Percentiles rank a stretch among this genome's conserved stretches.
These are phyloP conservation scores for Carassius auratus DNA, from an alignment of 2,113 vertebrate genomes.

Conservation along the genomic window DNA sequence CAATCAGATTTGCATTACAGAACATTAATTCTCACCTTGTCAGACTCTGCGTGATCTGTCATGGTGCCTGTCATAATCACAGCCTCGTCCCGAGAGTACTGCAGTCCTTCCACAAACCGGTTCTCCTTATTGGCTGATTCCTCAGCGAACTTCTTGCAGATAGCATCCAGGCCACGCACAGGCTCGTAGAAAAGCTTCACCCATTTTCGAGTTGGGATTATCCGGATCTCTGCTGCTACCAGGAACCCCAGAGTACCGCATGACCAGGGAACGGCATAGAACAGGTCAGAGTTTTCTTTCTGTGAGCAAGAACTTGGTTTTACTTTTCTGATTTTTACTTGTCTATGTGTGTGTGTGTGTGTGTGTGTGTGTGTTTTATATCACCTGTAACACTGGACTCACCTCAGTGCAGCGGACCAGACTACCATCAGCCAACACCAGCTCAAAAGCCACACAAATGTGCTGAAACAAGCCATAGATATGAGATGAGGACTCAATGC, in stretches of 20 bases:
- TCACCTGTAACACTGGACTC: conserved; percentile 58
- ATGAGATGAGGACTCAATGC: conserved; percentile 96
- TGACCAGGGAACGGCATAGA: conserved; percentile 98
- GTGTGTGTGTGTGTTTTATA: neutral
- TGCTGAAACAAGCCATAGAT: conserved; percentile 96
- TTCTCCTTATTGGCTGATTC: conserved; percentile 87
- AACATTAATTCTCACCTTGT: conserved; percentile 77
- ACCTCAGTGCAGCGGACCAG: conserved; percentile 93
- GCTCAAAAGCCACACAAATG: conserved; percentile 91
- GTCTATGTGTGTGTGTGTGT: neutral
- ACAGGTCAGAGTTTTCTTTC: conserved; percentile 95
- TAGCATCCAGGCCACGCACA: conserved; percentile 84
- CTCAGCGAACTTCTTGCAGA: conserved; percentile 84
- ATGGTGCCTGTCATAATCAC: conserved; percentile 95
- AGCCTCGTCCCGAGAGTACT: conserved; percentile 87
- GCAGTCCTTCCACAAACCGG: conserved; percentile 91
- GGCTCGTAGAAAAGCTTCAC: conserved; percentile 86
- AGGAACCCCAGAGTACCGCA: conserved; percentile 98
- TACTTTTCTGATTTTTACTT: too few species aligned
- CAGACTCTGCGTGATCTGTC: conserved; percentile 84
- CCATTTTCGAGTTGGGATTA: conserved; percentile 89
- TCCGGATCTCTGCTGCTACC: conserved; percentile 95
- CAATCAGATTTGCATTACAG: neutral
- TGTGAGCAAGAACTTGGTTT: conserved; percentile 57
- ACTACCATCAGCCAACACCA: conserved; percentile 94